Percentiles rank a stretch among this genome's conserved stretches.
Evolutionary conservation across 2,888 invertebrate genomes (phyloP).

Genomic region (Plusia festucae): DNA sequence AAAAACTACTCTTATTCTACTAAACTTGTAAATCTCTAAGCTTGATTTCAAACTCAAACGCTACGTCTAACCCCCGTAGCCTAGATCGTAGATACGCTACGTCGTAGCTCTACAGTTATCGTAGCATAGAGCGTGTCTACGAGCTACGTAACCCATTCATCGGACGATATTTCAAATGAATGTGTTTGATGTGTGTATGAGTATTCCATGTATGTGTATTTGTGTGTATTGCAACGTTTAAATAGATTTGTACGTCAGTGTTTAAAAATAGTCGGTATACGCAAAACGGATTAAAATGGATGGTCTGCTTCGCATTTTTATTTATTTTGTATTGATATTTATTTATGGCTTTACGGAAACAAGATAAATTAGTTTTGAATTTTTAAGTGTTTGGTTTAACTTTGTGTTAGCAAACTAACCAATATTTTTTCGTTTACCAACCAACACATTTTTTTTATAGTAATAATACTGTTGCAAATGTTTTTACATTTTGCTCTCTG

Average conservation of each 20-base stretch:
- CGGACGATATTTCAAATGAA: slow-evolving; percentile 25
- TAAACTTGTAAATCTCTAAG: background rate
- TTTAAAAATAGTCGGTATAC: slow-evolving; percentile 41
- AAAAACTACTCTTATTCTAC: no score
- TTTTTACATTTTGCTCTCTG: background rate
- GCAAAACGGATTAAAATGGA: slow-evolving; percentile 42
- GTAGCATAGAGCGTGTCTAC: slow-evolving; percentile 66
- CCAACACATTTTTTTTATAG: background rate
- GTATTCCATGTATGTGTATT: slow-evolving; percentile 5
- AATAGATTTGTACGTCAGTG: slow-evolving; percentile 56
- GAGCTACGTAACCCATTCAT: slow-evolving; percentile 56
- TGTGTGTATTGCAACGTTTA: slow-evolving; percentile 28
- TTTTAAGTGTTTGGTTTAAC: background rate
- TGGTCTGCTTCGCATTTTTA: slow-evolving; percentile 23
- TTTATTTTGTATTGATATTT: slow-evolving; percentile 26
- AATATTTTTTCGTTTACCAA: background rate
- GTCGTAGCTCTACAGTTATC: slow-evolving; percentile 68
- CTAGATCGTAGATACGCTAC: slow-evolving; percentile 66
- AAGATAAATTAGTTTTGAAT: slow-evolving; percentile 15
- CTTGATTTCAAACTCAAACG: slow-evolving; percentile 9
- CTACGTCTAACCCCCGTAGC: slow-evolving; percentile 45
- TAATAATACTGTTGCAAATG: background rate
- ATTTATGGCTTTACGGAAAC: slow-evolving; percentile 29
- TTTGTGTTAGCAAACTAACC: background rate
- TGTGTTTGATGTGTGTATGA: slow-evolving; percentile 12